Evolutionary conservation across 2,113 vertebrate genomes (phyloP), one percentile per base, ranked within the genome.

Genomic region (Benitochromis conjunctus): DNA sequence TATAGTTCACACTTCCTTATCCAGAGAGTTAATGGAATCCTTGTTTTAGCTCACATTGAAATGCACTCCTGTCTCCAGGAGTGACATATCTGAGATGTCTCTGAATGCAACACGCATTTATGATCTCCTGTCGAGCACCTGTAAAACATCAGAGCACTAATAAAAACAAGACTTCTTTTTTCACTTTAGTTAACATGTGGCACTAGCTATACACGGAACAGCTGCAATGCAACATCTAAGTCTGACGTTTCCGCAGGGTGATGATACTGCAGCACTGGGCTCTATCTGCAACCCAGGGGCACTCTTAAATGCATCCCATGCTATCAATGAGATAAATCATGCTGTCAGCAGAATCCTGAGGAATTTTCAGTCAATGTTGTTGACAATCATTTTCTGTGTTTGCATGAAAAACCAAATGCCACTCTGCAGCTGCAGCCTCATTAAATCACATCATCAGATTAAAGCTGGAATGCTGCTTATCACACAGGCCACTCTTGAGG

Each of bases 401-500:
- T 81, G 51, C 41, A 71, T 29, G 41, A 74, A 71, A 29, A 74
- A 14, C 53, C 80, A 3, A 57, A 82, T 48, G 8, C 6, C 55
- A 62, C 69, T 84, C 43, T 16, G 10, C 83, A 80, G 41, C 62
- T 74, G 89, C 80, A 79, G 77, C 74, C 58, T 34, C 80, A 83
- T 91, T 83, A 86, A 86, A 87, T 69, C 81, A 58, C 81, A 26
- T 4, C 41, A 9, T 54, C 66, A 77, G 26, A 89, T 91, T 86
- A 85, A 83, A 89, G 90, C 78, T 64, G 88, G 89, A 92, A 90
- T 86, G 80, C 86, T 54, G 34, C 74, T 55, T 84, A 87, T 92
- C 89, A 86, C 76, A 69, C 74, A 6, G 64, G 58, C 53, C 51
- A 13, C 82, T 66, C 81, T 36, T 8, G 5, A 43, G 38, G 79